Conservation (phyloP, 2,797 vertebrate genomes). For the Gallinago solitaria region DNA sequence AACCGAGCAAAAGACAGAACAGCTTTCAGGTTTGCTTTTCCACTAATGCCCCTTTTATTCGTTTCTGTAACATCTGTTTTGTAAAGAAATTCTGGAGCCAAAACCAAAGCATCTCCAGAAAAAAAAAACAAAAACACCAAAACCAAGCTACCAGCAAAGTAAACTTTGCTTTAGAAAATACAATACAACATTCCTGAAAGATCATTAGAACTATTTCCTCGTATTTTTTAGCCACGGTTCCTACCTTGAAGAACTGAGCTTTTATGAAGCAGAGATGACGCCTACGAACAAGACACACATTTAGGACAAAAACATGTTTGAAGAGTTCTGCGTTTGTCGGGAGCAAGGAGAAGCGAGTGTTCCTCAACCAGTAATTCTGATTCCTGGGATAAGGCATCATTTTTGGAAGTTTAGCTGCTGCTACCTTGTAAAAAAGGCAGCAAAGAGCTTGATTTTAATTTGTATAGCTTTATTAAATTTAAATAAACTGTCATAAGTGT, state of each 20-base stretch:
- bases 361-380: too few relatives aligned
- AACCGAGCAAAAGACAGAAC: background rate
- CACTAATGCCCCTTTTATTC: background rate
- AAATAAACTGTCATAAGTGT: background rate
- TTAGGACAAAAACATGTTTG: background rate
- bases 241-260: background rate
- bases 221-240: background rate
- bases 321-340: rapidly evolving
- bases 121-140: background rate
- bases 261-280: background rate
- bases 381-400: background rate
- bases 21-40: background rate
- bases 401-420: background rate
- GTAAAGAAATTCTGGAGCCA: background rate
- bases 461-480: background rate
- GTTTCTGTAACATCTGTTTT: background rate
- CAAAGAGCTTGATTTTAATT: background rate
- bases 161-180: background rate
- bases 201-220: background rate
- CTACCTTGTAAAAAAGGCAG: background rate
- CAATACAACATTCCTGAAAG: background rate
- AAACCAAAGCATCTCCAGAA: background rate
- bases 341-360: background rate
- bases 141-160: background rate
- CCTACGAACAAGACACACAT: background rate